phyloP scores from a whole-genome alignment of 1,140 invertebrate genomes.

The Ylistrum balloti region DNA sequence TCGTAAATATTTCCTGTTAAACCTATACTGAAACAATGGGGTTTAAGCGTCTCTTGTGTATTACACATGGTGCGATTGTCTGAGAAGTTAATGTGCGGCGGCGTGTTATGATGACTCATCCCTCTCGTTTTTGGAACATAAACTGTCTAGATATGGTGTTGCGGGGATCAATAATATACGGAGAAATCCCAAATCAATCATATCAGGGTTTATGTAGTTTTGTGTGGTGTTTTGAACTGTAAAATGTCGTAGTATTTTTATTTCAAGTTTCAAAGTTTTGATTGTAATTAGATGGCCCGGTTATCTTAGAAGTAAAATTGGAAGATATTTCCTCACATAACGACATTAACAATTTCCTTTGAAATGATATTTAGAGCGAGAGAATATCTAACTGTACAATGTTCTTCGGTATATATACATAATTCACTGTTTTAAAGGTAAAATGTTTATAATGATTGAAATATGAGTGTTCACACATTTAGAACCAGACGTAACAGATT shows the following conservation, averaged over 20 bases:
- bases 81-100: slow-evolving; percentile 18
- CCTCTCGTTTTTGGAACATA: neutral
- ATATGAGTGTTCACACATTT: no score
- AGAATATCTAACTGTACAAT: no score
- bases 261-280: neutral
- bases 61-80: neutral
- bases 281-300: neutral
- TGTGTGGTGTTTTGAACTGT: neutral
- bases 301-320: neutral
- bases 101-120: neutral
- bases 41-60: neutral
- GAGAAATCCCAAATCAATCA: neutral
- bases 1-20: slow-evolving; percentile 14
- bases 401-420: no score
- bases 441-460: no score
- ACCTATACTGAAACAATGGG: neutral
- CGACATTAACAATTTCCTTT: neutral
- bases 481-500: no score
- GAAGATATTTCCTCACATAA: neutral
- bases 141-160: slow-evolving; percentile 15
- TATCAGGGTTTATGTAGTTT: neutral
- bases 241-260: neutral
- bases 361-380: neutral
- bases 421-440: no score
- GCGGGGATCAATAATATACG: neutral